A percentile compares a stretch with the other conserved stretches of the same genome.
phyloP scores from a whole-genome alignment of 2,888 invertebrate genomes.

The Eremobia ochroleuca region DNA sequence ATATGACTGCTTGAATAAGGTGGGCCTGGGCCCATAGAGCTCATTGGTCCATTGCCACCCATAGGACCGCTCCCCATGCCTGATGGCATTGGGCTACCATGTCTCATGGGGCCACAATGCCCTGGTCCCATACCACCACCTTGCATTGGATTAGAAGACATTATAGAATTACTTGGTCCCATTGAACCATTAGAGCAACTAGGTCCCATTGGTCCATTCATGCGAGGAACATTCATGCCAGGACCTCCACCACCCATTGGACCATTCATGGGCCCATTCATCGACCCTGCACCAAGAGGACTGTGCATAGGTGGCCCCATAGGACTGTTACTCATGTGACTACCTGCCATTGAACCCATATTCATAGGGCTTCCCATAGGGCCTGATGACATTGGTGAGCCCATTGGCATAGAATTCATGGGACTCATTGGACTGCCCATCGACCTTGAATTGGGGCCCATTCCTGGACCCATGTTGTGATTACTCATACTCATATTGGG shows the following conservation, averaged over 20 bases:
- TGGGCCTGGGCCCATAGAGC: conserved; percentile 88
- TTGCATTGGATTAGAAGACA: conserved; percentile 90
- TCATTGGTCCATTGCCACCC: conserved; percentile 89
- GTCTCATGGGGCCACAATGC: conserved; percentile 90
- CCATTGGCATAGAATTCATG: conserved; percentile 94
- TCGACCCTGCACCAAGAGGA: conserved; percentile 91
- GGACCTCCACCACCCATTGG: conserved; percentile 92
- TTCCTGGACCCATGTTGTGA: conserved; percentile 92
- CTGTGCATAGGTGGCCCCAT: conserved; percentile 95
- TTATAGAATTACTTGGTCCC: conserved; percentile 90
- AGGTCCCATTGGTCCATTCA: conserved; percentile 91
- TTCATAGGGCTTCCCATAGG: conserved; percentile 95
- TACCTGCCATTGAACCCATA: conserved; percentile 92
- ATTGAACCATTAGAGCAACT: conserved; percentile 91
- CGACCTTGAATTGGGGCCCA: conserved; percentile 90
- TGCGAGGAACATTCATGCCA: conserved; percentile 90
- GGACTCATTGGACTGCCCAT: conserved; percentile 95
- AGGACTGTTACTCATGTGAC: conserved; percentile 93
- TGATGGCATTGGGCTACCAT: conserved; percentile 90
- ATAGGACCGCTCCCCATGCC: conserved; percentile 91
- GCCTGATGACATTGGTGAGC: conserved; percentile 93
- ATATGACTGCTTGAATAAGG: conserved; percentile 89
- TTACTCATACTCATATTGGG: conserved; percentile 93
- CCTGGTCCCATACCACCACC: conserved; percentile 89
- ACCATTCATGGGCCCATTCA: conserved; percentile 91